phyloP scores from a whole-genome alignment of 2,888 invertebrate genomes.

The Xylota segnis region DNA sequence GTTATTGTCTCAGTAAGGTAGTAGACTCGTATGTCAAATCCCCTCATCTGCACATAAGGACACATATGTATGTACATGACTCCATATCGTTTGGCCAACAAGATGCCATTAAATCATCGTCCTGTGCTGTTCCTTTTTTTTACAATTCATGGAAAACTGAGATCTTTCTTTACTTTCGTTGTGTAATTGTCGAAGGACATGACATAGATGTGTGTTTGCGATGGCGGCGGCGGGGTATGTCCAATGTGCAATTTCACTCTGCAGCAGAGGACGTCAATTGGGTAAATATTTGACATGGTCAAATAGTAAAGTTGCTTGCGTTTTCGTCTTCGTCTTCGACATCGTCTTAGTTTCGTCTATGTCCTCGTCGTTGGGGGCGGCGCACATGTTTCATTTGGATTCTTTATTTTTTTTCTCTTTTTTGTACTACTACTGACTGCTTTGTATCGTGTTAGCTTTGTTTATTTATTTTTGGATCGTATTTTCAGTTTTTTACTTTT shows the following conservation, averaged over 20 bases:
- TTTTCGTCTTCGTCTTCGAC: conserved; percentile 23
- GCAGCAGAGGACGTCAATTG: conserved; percentile 58
- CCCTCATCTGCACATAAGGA: conserved; percentile 1
- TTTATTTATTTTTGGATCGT: conserved; percentile 44
- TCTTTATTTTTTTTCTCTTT: too few relatives aligned
- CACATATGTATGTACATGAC: too few relatives aligned
- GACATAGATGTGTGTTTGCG: conserved; percentile 54
- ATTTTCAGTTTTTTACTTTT: conserved; percentile 27
- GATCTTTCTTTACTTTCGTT: conserved; percentile 36
- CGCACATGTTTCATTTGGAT: conserved; percentile 32
- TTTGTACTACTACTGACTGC: conserved; percentile 16
- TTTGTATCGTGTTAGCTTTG: conserved; percentile 29
- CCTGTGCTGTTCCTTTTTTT: conserved; percentile 32
- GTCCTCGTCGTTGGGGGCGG: conserved; percentile 16
- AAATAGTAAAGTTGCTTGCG: conserved; percentile 56
- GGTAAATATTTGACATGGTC: conserved; percentile 72
- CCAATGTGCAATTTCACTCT: conserved; percentile 67
- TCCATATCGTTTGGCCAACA: conserved; percentile 28
- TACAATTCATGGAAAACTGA: conserved; percentile 36
- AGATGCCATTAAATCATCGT: conserved; percentile 32
- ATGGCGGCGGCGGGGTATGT: conserved; percentile 51
- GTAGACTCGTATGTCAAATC: conserved; percentile 6
- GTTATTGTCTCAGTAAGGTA: conserved; percentile 53
- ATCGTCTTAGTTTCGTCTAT: conserved; percentile 9
- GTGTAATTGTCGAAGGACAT: conserved; percentile 71